Base-by-base conservation (phyloP, 1,140 invertebrate species). In the Diuraphis noxia region DNA sequence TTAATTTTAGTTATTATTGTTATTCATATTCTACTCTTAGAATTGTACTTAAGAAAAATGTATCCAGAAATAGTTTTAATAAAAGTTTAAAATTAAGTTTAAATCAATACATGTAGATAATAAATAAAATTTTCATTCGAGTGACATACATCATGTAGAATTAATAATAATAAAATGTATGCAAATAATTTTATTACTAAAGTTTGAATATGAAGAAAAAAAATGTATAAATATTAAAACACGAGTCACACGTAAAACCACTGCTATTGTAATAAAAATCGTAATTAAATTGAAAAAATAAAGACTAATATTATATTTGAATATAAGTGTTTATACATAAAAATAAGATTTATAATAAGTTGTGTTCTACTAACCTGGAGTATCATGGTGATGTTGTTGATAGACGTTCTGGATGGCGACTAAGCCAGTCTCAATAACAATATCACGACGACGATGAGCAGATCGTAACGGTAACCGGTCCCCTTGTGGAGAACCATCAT, bases 391-490 rank as follows among this genome's bases (percentile, higher is more conserved):
- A 89, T 79, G 88, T 79, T 77, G 56, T 89, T 36, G 34, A 63
- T 79, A 79, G 88, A 89, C 72, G 88, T 89, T 89, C 88, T 79
- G 40, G 41, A 34, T 52, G 63, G 21, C 63, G 40, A 79, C 88
- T 89, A 77, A 77, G n/a, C 36, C 40, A 41, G 41, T n/a, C 52
- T n/a, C 25, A 56, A 89, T 36, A 43, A 77, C 21, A 46, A 77
- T 77, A 77, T 79, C 30, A 77, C 40, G 40, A 77, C 88, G 19
- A 77, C 88, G 88, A 77, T 41, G 88, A 43, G 88, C 88, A 34
- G 30, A 36, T 25, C 30, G 38, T 72, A 89, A 89, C 63, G 52
- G 38, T 89, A 79, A 89, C 88, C 88, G 63, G 63, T 79, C 63
- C 63, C 88, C 63, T 72, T 5, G 72, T 23, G 63, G n/a, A 89